Evolutionary conservation across 2,888 invertebrate species (phyloP).

Genomic region (Drosophila tripunctata): DNA sequence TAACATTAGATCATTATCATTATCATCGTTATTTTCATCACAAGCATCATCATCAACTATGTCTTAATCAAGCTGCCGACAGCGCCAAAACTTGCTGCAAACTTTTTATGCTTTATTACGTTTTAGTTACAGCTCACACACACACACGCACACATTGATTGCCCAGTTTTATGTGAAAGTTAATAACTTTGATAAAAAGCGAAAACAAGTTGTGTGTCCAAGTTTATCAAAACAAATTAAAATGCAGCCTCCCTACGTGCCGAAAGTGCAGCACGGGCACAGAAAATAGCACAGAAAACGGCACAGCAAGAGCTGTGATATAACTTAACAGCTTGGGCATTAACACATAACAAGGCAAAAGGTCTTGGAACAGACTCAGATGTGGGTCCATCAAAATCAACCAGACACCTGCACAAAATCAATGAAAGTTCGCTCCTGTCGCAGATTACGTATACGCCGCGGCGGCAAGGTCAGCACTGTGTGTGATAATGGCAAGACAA

Average conservation of each 20-base stretch:
- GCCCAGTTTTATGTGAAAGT: conserved; percentile 44
- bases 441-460: conserved; percentile 37
- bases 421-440: conserved; percentile 40
- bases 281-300: not conserved
- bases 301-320: conserved; percentile 30
- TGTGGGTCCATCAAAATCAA: conserved; percentile 23
- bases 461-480: conserved; percentile 33
- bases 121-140: conserved; percentile 31
- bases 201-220: conserved; percentile 7
- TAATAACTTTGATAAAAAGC: conserved; percentile 58
- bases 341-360: conserved; percentile 35
- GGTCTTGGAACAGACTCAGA: not conserved
- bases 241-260: not conserved
- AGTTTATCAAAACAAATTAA: conserved; percentile 49
- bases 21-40: conserved; percentile 6
- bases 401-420: conserved; percentile 50
- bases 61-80: conserved; percentile 43
- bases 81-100: conserved; percentile 26
- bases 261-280: conserved; percentile 10
- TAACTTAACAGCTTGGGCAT: conserved; percentile 35
- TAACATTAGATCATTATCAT: conserved; percentile 7
- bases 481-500: conserved; percentile 3
- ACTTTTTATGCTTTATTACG: conserved; percentile 53
- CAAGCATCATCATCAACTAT: conserved; percentile 1
- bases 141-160: conserved; percentile 5